Evolutionary conservation across 2,888 invertebrate genomes (phyloP).

Genomic region (Oxycera nigricornis): DNA sequence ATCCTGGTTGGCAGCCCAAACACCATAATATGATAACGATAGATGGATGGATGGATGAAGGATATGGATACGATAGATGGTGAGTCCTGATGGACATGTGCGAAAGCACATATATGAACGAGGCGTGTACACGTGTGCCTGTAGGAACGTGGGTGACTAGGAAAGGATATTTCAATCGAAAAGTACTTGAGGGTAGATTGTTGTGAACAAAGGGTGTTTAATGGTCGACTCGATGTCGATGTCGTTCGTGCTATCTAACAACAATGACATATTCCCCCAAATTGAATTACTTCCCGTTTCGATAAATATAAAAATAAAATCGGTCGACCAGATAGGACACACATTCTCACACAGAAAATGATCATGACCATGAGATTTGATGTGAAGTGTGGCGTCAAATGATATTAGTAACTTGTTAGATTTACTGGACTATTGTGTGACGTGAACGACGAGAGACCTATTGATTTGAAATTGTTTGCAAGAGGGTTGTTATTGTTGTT

Average conservation of each 20-base stretch:
- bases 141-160: background rate
- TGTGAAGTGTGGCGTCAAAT: background rate
- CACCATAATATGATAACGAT: no score
- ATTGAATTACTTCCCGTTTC: background rate
- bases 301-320: background rate
- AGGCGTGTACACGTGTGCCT: background rate
- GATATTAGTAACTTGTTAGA: background rate
- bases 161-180: conserved; percentile 1
- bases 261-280: background rate
- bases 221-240: background rate
- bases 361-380: conserved; percentile 6
- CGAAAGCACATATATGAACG: background rate
- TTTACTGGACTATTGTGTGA: no score
- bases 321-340: no score
- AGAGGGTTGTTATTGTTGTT: no score
- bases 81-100: background rate
- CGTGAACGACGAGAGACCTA: no score
- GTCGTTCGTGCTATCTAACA: background rate
- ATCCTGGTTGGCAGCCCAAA: background rate
- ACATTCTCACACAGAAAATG: no score
- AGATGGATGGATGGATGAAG: background rate
- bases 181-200: background rate
- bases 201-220: background rate
- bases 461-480: no score
- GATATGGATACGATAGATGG: background rate